Conservation (phyloP, 2,797 vertebrate species). For the Coilia nasus region DNA sequence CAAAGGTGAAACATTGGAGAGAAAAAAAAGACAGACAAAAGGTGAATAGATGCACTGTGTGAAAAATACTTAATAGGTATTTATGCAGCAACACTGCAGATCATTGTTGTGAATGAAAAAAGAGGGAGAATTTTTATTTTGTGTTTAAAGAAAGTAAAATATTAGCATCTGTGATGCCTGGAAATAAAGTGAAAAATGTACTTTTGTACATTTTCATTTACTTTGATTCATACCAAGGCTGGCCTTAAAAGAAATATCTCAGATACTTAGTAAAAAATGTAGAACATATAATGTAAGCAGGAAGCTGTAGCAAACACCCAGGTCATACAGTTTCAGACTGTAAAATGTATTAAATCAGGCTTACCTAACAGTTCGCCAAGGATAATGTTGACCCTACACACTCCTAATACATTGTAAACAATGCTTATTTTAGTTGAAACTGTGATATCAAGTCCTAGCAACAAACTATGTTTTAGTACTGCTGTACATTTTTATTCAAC, state of each 20-base stretch:
- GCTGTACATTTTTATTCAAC: background rate
- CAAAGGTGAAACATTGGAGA: conserved; percentile 42
- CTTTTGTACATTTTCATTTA: conserved; percentile 40
- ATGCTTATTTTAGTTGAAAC: background rate
- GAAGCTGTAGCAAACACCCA: conserved; percentile 20
- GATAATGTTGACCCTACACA: background rate
- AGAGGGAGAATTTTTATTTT: background rate
- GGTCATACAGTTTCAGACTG: background rate
- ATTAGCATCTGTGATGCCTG: conserved; percentile 71
- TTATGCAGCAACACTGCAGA: conserved; percentile 39
- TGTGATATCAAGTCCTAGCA: background rate
- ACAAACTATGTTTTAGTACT: background rate
- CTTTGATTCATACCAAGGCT: conserved; percentile 45
- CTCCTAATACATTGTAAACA: background rate
- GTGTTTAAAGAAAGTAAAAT: conserved; percentile 37
- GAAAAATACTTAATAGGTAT: conserved; percentile 37
- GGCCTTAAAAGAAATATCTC: conserved; percentile 52
- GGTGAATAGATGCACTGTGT: conserved; percentile 55
- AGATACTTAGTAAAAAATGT: conserved; percentile 34
- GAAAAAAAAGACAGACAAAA: conserved; percentile 34
- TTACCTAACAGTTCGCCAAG: background rate
- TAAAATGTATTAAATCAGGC: conserved; percentile 16
- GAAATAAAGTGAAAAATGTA: conserved; percentile 36
- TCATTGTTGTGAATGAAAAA: background rate
- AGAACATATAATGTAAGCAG: conserved; percentile 21